Conservation (phyloP, 1,140 invertebrate species). For the Arctopsyche grandis region DNA sequence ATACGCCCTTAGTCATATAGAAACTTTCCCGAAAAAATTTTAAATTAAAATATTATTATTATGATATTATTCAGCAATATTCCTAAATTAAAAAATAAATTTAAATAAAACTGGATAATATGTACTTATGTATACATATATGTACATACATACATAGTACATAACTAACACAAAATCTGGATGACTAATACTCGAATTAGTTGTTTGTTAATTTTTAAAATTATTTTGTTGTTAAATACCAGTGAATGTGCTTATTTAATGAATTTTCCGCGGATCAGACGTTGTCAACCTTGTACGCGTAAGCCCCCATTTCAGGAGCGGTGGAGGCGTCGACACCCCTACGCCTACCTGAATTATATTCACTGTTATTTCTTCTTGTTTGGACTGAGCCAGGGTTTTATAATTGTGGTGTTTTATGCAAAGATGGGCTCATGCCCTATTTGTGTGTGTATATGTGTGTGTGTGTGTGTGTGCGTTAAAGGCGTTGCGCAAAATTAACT, state of each 20-base stretch:
- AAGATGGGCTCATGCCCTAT: slow-evolving; percentile 30
- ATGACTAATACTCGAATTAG: too few relatives aligned
- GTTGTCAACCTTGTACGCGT: background rate
- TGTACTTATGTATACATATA: too few relatives aligned
- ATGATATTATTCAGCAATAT: too few relatives aligned
- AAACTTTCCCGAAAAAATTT: too few relatives aligned
- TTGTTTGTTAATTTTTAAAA: too few relatives aligned
- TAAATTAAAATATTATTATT: too few relatives aligned
- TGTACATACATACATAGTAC: too few relatives aligned
- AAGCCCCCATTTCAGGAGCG: background rate
- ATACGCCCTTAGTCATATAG: too few relatives aligned
- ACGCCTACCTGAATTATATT: slow-evolving; percentile 29
- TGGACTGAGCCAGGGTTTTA: slow-evolving; percentile 39
- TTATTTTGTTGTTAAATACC: background rate
- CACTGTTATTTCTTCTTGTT: slow-evolving; percentile 43
- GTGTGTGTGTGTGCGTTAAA: background rate
- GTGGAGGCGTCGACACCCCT: slow-evolving; percentile 1
- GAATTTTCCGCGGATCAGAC: background rate
- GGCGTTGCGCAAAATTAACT: background rate
- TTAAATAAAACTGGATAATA: too few relatives aligned
- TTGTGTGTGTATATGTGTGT: background rate
- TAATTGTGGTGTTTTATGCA: slow-evolving; percentile 39
- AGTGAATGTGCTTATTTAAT: background rate
- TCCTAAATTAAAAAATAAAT: too few relatives aligned
- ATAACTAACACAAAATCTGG: too few relatives aligned